phyloP scores from a whole-genome alignment of 2,888 invertebrate species.

The Chloromyia formosa region DNA sequence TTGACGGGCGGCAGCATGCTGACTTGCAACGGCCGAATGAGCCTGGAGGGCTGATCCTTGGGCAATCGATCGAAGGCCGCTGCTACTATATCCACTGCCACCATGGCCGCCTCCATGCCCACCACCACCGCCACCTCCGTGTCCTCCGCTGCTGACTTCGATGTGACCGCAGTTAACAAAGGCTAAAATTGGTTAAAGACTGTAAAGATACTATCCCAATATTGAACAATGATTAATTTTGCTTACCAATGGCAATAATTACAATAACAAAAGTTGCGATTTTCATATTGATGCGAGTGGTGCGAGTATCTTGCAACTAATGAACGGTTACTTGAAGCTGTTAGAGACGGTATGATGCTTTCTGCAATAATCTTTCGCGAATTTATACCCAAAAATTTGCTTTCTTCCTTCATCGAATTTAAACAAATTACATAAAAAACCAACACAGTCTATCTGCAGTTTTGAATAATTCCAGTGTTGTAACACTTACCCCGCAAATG shows the following conservation, averaged over 20 bases:
- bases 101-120: slow-evolving; percentile 20
- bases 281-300: slow-evolving; percentile 17
- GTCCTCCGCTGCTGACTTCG: slow-evolving; percentile 5
- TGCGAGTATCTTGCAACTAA: background rate
- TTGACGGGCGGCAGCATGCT: slow-evolving; percentile 79
- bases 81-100: slow-evolving; percentile 65
- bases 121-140: background rate
- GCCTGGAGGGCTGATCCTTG: slow-evolving; percentile 82
- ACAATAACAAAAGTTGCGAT: slow-evolving; percentile 11
- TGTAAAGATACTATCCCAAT: too few species aligned
- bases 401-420: background rate
- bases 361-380: background rate
- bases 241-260: background rate
- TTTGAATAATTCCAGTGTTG: background rate
- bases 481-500: background rate
- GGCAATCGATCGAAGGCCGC: slow-evolving; percentile 76
- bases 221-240: background rate
- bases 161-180: background rate
- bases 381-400: slow-evolving; percentile 36
- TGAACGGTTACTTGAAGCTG: slow-evolving; percentile 24
- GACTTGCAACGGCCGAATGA: slow-evolving; percentile 75
- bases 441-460: background rate
- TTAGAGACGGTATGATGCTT: slow-evolving; percentile 18
- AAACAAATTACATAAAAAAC: background rate
- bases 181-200: slow-evolving; percentile 7